Percentiles rank a stretch among this genome's conserved stretches.
These are phyloP conservation scores for Arrhopalites spinosus DNA, from an alignment of 2,888 invertebrate species.

Conservation along the genomic window DNA sequence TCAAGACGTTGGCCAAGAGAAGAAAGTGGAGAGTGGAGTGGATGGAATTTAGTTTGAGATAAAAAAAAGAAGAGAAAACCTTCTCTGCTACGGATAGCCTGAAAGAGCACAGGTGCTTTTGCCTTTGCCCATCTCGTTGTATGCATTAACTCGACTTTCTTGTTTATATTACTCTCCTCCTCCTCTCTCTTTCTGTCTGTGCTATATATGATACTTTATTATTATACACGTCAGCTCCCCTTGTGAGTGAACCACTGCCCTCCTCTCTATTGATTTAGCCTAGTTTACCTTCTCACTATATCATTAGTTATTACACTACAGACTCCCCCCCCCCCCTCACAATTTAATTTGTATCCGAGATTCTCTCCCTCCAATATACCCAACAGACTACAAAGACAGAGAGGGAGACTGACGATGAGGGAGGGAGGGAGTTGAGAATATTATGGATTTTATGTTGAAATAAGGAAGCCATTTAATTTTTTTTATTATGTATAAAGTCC, in stretches of 20 bases:
- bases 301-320: too few species aligned
- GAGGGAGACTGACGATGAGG: too few species aligned
- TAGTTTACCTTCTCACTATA: not conserved
- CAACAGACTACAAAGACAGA: too few species aligned
- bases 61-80: not conserved
- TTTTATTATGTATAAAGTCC: too few species aligned
- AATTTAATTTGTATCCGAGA: too few species aligned
- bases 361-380: too few species aligned
- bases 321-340: too few species aligned
- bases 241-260: not conserved
- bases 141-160: conserved; percentile 10
- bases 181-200: conserved; percentile 6
- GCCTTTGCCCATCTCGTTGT: conserved; percentile 7
- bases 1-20: not conserved
- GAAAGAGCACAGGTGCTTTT: conserved; percentile 20
- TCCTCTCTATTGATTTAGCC: conserved; percentile 16
- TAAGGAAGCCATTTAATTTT: too few species aligned
- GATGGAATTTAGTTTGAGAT: not conserved
- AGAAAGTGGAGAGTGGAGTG: not conserved
- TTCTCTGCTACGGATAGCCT: too few species aligned
- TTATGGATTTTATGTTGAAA: too few species aligned
- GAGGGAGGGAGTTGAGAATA: too few species aligned
- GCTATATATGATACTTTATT: too few species aligned
- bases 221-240: not conserved
- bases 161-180: not conserved